Evolutionary conservation across 1,140 invertebrate species (phyloP).

Genomic region (Meteorus sp.): DNA sequence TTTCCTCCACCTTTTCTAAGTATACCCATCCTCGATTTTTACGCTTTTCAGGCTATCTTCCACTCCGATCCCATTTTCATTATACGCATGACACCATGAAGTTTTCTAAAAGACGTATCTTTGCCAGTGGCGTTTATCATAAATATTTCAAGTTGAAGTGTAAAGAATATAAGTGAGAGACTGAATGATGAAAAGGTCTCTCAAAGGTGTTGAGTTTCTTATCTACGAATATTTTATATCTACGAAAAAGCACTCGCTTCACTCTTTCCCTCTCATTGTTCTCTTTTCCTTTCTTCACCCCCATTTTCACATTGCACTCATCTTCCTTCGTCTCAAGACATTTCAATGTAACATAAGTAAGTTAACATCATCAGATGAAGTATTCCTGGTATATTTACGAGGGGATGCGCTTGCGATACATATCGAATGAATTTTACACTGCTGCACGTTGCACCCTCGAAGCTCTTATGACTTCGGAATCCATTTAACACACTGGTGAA

Average conservation of each 20-base stretch:
- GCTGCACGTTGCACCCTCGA: background rate
- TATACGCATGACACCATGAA: too few relatives aligned
- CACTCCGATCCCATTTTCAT: background rate
- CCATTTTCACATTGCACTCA: background rate
- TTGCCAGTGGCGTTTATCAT: background rate
- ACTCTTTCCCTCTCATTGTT: background rate
- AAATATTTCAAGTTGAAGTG: background rate
- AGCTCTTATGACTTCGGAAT: conserved; percentile 36
- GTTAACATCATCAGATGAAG: background rate
- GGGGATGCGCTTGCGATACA: conserved; percentile 10
- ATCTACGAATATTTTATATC: conserved; percentile 6
- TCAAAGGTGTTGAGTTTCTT: conserved; percentile 6
- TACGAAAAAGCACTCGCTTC: conserved; percentile 1
- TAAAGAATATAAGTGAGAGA: background rate
- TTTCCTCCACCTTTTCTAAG: conserved; percentile 5
- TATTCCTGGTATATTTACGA: conserved; percentile 2
- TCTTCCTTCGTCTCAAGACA: background rate
- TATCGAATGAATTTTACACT: conserved; percentile 13
- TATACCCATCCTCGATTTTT: background rate
- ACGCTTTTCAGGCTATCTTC: background rate
- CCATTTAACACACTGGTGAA: conserved; percentile 26
- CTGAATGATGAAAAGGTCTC: background rate
- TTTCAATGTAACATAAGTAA: background rate
- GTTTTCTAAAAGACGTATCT: too few relatives aligned
- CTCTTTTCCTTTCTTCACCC: background rate